Percentiles rank a stretch among this genome's conserved stretches.
phyloP scores from a whole-genome alignment of 1,140 invertebrate genomes.

The Scaptodrosophila lebanonensis region DNA sequence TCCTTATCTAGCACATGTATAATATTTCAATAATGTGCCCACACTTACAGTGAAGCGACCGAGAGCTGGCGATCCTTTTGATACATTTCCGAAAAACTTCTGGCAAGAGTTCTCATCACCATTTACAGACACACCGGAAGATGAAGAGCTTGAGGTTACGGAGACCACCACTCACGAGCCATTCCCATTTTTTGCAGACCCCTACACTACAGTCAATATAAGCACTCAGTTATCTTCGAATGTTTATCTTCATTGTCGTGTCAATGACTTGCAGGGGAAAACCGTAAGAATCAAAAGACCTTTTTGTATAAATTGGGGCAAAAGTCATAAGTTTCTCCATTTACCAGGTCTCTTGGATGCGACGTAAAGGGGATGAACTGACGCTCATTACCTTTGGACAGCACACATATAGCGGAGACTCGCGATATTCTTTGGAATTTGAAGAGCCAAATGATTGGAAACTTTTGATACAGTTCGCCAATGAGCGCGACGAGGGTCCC shows the following conservation, averaged over 20 bases:
- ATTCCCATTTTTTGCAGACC: conserved; percentile 82
- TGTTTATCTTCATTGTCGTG: conserved; percentile 83
- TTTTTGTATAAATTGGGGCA: too few relatives aligned
- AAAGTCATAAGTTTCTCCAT: too few relatives aligned
- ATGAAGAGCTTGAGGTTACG: conserved; percentile 72
- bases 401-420: conserved; percentile 88
- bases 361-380: conserved; percentile 84
- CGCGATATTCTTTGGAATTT: conserved; percentile 85
- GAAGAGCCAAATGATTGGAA: conserved; percentile 89
- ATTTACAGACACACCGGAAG: conserved; percentile 79
- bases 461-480: conserved; percentile 84
- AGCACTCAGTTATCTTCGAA: conserved; percentile 83
- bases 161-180: conserved; percentile 80
- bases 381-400: conserved; percentile 86
- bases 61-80: conserved; percentile 74
- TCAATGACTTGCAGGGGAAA: conserved; percentile 85
- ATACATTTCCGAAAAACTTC: conserved; percentile 79
- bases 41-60: conserved; percentile 66
- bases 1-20: too few relatives aligned
- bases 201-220: conserved; percentile 80
- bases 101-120: conserved; percentile 82
- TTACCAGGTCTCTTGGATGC: conserved; percentile 90
- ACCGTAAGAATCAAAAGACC: conserved; percentile 81
- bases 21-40: background rate
- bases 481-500: conserved; percentile 84